Percentiles rank a stretch among this genome's conserved stretches.
Evolutionary conservation across 2,113 vertebrate genomes (phyloP).

Genomic region (Ramphastos sulfuratus): DNA sequence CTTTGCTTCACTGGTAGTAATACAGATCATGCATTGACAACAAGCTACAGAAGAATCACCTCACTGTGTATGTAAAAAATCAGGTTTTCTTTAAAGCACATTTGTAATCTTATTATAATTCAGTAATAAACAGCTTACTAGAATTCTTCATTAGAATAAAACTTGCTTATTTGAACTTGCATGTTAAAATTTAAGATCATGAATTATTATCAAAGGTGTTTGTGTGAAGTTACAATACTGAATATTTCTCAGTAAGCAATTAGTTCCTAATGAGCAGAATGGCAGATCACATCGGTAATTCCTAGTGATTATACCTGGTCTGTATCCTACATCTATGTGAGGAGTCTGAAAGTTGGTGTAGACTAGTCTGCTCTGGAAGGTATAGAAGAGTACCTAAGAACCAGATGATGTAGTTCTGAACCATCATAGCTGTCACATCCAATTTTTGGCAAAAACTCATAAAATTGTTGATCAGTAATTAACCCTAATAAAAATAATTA

Average conservation of each 20-base stretch:
- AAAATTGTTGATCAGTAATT: background rate
- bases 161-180: background rate
- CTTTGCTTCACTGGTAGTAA: background rate
- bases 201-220: background rate
- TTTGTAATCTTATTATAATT: background rate
- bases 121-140: background rate
- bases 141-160: background rate
- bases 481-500: background rate
- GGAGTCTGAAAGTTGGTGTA: background rate
- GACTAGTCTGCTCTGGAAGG: background rate
- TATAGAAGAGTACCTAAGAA: background rate
- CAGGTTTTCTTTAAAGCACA: background rate
- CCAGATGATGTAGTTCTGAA: background rate
- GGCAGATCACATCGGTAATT: background rate
- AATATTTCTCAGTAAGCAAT: background rate
- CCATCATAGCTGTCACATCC: background rate
- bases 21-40: background rate
- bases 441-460: background rate
- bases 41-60: background rate
- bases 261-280: background rate
- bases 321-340: background rate
- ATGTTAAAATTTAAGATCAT: background rate
- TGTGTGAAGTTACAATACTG: background rate
- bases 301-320: background rate
- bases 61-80: background rate